These are phyloP conservation scores for Strix uralensis DNA, from an alignment of 2,113 vertebrate species.

Conservation along the genomic window DNA sequence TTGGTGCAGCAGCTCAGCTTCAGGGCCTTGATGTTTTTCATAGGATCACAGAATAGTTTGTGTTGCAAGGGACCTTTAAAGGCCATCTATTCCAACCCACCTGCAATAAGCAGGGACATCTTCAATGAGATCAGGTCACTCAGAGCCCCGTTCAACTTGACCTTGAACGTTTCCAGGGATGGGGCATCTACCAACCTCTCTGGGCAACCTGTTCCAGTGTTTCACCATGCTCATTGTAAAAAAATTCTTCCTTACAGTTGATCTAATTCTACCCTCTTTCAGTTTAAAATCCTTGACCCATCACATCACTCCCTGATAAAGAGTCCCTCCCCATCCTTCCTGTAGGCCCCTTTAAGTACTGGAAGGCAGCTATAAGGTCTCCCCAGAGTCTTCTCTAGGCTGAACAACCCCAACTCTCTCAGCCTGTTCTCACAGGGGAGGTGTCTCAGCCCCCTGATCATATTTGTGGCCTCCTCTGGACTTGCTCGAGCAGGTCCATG, in stretches of 20 bases:
- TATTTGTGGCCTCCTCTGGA: not conserved
- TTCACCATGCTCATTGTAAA: not conserved
- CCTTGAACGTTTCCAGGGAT: not conserved
- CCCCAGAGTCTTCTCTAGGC: not conserved
- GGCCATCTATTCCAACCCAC: not conserved
- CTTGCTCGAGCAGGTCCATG: no score
- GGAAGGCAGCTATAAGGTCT: not conserved
- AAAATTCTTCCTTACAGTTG: not conserved
- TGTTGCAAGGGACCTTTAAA: not conserved
- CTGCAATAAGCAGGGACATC: not conserved
- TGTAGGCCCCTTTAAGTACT: not conserved
- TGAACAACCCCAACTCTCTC: not conserved
- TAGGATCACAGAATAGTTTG: not conserved
- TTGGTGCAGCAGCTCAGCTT: constrained; percentile 9
- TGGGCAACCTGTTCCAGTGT: not conserved
- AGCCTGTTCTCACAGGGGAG: not conserved
- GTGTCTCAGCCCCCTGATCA: not conserved
- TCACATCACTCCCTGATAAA: no score
- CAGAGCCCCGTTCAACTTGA: not conserved
- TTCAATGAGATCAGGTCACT: not conserved
- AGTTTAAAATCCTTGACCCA: not conserved
- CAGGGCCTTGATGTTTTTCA: not conserved
- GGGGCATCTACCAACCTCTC: not conserved
- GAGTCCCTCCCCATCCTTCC: no score
- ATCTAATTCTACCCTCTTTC: not conserved